Conservation (phyloP, 1,140 invertebrate genomes). For the Orchestia grillus region DNA sequence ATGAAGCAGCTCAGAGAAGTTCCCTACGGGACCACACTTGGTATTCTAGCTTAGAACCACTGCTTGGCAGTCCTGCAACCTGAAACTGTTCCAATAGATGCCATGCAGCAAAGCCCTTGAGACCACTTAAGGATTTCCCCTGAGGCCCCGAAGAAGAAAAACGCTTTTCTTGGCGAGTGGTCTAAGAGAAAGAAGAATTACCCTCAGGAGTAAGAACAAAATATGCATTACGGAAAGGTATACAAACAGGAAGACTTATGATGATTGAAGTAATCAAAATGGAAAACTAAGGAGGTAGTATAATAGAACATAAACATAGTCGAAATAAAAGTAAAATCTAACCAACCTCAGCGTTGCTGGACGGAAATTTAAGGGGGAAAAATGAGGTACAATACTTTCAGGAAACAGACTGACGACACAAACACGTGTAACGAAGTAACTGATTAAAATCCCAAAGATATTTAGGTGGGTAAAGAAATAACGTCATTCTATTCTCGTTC, state of each 20-base stretch:
- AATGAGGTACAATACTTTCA: background rate
- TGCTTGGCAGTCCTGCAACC: background rate
- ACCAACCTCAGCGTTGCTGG: background rate
- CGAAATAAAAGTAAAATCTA: background rate
- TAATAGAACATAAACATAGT: background rate
- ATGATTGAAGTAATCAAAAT: background rate
- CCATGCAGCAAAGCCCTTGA: background rate
- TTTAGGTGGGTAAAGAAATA: too few species aligned
- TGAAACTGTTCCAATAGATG: background rate
- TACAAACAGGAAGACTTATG: background rate
- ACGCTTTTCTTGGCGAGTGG: background rate
- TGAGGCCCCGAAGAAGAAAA: background rate
- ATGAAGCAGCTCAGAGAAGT: background rate
- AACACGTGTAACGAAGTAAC: too few species aligned
- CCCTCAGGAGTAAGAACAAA: background rate
- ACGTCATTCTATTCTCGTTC: too few species aligned
- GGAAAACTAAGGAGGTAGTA: background rate
- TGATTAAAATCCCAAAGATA: too few species aligned
- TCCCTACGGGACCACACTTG: background rate
- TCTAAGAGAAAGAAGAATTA: background rate
- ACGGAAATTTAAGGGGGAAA: background rate
- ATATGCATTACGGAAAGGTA: background rate
- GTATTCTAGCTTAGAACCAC: background rate
- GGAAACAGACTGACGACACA: too few species aligned
- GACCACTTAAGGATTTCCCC: background rate